These are phyloP conservation scores for Volucella inanis DNA, from an alignment of 2,888 invertebrate species.

Conservation along the genomic window DNA sequence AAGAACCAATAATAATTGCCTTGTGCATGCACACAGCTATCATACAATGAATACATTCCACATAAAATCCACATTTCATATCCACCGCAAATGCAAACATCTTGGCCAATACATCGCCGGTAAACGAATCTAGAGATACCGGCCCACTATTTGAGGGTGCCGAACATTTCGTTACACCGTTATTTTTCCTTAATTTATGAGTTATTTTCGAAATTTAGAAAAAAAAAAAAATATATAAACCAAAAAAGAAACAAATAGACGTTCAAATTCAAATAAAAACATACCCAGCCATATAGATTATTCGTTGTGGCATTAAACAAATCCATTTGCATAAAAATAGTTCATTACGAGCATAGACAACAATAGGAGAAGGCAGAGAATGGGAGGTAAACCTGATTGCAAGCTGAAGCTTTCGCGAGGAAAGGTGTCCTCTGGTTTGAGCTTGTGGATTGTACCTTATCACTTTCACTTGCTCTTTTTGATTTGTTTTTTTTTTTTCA, in stretches of 20 bases:
- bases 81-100: conserved; percentile 42
- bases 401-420: conserved; percentile 41
- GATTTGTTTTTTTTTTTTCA: conserved; percentile 31
- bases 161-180: conserved; percentile 22
- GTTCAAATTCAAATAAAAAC: conserved; percentile 34
- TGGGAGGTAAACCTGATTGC: conserved; percentile 31
- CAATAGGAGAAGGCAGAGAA: neutral
- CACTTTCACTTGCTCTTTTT: conserved; percentile 58
- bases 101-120: conserved; percentile 40
- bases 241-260: neutral
- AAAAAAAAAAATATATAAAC: neutral
- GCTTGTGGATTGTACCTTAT: conserved; percentile 40
- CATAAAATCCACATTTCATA: conserved; percentile 62
- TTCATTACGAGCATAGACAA: conserved; percentile 62
- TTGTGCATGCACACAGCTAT: conserved; percentile 50
- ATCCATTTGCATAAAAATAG: conserved; percentile 75
- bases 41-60: conserved; percentile 69
- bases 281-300: conserved; percentile 75
- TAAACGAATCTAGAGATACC: conserved; percentile 49
- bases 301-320: conserved; percentile 73
- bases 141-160: conserved; percentile 49
- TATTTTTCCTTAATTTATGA: conserved; percentile 56
- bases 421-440: conserved; percentile 13
- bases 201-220: conserved; percentile 53
- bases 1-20: conserved; percentile 63